Conservation (phyloP, 1,140 invertebrate genomes). For the Elysia chlorotica region DNA sequence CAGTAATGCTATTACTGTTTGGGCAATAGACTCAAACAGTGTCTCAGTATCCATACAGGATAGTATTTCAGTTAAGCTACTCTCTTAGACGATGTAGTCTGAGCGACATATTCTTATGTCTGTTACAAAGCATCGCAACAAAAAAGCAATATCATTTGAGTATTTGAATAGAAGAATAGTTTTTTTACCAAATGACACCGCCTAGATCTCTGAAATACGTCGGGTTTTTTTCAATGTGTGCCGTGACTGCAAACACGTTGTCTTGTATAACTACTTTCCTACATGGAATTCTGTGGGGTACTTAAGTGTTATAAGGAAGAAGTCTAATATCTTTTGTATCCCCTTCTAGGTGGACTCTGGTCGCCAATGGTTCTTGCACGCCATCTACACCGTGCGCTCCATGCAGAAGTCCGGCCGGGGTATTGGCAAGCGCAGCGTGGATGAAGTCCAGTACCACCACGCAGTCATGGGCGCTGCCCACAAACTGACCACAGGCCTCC, state of each 20-base stretch:
- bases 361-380: conserved; percentile 62
- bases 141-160: not conserved
- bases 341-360: conserved; percentile 52
- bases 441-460: conserved; percentile 11
- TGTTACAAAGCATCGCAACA: no score
- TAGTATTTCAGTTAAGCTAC: no score
- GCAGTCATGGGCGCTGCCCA: not conserved
- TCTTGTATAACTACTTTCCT: not conserved
- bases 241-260: no score
- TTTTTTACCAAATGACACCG: not conserved
- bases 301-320: not conserved
- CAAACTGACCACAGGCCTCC: no score
- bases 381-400: conserved; percentile 58
- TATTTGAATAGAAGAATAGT: not conserved
- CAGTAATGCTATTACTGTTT: no score
- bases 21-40: no score
- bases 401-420: conserved; percentile 33
- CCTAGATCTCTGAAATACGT: not conserved
- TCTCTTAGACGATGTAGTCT: no score
- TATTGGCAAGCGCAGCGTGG: conserved; percentile 41
- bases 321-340: not conserved
- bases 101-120: no score
- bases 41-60: no score
- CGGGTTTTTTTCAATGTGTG: no score
- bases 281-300: not conserved